Conservation (phyloP, 2,888 invertebrate genomes). For the Oligia strigilis region DNA sequence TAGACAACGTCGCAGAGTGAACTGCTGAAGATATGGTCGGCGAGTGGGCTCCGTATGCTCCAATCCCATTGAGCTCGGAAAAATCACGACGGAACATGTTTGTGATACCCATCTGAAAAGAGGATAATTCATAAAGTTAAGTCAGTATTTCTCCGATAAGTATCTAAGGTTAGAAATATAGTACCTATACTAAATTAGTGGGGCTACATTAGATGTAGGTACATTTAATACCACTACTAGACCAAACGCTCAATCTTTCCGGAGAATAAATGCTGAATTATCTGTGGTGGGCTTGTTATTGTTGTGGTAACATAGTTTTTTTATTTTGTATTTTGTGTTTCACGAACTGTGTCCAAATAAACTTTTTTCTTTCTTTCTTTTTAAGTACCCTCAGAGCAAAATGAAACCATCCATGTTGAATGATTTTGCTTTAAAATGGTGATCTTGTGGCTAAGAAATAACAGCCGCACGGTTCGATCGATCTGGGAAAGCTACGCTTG, state of each 20-base stretch:
- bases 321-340: no score
- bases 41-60: constrained; percentile 69
- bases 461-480: no score
- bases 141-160: background rate
- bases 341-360: no score
- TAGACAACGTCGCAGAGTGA: constrained; percentile 88
- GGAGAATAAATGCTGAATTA: background rate
- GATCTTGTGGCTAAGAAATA: background rate
- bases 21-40: constrained; percentile 85
- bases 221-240: background rate
- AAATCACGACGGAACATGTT: constrained; percentile 80
- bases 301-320: no score
- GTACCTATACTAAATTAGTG: background rate
- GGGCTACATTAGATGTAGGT: background rate
- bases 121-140: constrained; percentile 28
- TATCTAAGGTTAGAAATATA: no score
- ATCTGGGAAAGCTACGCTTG: no score
- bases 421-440: background rate
- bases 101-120: constrained; percentile 85
- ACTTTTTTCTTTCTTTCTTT: no score
- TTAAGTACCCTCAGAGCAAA: background rate
- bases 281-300: background rate
- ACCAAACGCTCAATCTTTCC: background rate
- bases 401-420: background rate
- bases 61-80: constrained; percentile 81